These are phyloP conservation scores for Chydorus sphaericus DNA, from an alignment of 2,888 invertebrate genomes.

Conservation along the genomic window DNA sequence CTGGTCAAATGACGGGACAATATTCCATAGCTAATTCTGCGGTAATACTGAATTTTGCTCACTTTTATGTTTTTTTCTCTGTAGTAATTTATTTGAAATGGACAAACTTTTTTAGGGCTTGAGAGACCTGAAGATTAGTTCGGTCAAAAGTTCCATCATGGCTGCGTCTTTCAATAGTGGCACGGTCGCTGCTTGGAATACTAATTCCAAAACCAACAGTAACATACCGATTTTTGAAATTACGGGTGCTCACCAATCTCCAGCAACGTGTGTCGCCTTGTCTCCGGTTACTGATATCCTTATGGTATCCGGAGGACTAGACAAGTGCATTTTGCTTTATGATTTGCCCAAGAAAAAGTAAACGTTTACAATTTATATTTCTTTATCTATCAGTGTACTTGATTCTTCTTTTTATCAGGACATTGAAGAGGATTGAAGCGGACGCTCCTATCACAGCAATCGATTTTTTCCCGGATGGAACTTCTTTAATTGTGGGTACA, in stretches of 20 bases:
- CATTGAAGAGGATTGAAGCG: neutral
- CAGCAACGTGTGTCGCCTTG: neutral
- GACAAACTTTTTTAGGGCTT: neutral
- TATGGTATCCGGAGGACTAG: conserved; percentile 5
- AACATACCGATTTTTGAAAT: neutral
- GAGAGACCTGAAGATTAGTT: conserved; percentile 3
- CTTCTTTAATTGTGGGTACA: neutral
- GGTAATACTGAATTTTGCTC: neutral
- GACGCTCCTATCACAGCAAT: conserved; percentile 5
- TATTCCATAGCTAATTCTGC: neutral
- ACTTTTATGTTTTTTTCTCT: neutral
- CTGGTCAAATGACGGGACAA: neutral
- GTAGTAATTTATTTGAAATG: neutral
- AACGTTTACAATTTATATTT: neutral
- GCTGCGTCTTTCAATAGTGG: conserved; percentile 8
- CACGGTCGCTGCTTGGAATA: conserved; percentile 1
- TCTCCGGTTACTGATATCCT: conserved; percentile 8
- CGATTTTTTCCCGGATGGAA: neutral
- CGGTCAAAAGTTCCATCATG: neutral
- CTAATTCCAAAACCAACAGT: neutral
- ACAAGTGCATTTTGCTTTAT: conserved; percentile 1
- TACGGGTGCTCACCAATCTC: conserved; percentile 1
- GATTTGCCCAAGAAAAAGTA: conserved; percentile 10
- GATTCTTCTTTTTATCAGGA: neutral
- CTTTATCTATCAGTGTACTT: neutral